A percentile compares a stretch with the other conserved stretches of the same genome.
Evolutionary conservation across 2,888 invertebrate species (phyloP).

Genomic region (Drosophila paramelanica): DNA sequence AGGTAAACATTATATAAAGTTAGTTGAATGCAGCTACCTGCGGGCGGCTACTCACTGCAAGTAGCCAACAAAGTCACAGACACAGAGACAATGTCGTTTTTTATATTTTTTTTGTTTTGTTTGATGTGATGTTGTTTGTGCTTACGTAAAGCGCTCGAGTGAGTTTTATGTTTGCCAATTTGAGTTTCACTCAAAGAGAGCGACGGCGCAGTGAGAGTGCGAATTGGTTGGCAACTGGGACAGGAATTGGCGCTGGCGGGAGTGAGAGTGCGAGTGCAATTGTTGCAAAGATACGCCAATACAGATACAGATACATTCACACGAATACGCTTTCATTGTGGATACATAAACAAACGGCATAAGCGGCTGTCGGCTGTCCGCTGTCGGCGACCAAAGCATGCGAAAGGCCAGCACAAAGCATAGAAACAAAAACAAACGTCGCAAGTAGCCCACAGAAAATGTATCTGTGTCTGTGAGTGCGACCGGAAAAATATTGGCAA

Average conservation of each 20-base stretch:
- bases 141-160: conserved; percentile 72
- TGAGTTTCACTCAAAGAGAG: conserved; percentile 36
- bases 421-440: conserved; percentile 78
- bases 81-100: conserved; percentile 28
- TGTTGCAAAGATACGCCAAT: conserved; percentile 44
- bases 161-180: conserved; percentile 34
- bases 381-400: conserved; percentile 58
- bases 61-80: conserved; percentile 38
- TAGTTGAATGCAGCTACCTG: conserved; percentile 58
- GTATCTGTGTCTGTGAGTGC: conserved; percentile 22
- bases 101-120: not conserved
- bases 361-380: conserved; percentile 17
- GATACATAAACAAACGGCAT: conserved; percentile 71
- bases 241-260: conserved; percentile 17
- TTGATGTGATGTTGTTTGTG: conserved; percentile 22
- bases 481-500: conserved; percentile 63
- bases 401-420: conserved; percentile 76
- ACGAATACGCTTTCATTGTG: conserved; percentile 18
- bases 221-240: conserved; percentile 27
- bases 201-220: conserved; percentile 55
- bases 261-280: conserved; percentile 43
- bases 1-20: conserved; percentile 73
- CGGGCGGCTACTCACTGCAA: conserved; percentile 27
- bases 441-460: conserved; percentile 30
- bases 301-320: conserved; percentile 23